phyloP scores from a whole-genome alignment of 2,797 vertebrate species.

The Sebastiscus tertius region DNA sequence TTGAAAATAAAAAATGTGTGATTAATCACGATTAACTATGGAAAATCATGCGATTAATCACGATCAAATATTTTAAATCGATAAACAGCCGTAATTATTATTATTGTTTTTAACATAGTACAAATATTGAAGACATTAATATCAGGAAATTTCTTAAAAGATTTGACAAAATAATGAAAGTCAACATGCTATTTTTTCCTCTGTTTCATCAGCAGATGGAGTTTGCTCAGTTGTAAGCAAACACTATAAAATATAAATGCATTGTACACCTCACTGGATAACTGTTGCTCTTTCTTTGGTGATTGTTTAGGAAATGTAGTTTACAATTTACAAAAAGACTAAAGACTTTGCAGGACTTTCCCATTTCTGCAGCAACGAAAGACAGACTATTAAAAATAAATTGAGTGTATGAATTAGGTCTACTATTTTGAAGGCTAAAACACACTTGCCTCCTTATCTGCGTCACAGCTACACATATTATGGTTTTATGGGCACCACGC shows the following conservation, averaged over 20 bases:
- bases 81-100: too few relatives aligned
- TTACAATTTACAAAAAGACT: not conserved
- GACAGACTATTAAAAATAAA: not conserved
- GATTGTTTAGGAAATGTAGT: not conserved
- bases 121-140: not conserved
- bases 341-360: too few relatives aligned
- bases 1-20: too few relatives aligned
- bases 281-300: not conserved
- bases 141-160: not conserved
- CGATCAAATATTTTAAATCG: too few relatives aligned
- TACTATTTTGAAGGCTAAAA: not conserved
- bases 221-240: too few relatives aligned
- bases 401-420: not conserved
- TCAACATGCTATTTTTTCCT: not conserved
- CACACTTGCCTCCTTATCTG: not conserved
- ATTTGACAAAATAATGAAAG: not conserved
- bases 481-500: accelerated
- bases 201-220: not conserved
- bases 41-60: too few relatives aligned
- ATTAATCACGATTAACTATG: too few relatives aligned
- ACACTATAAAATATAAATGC: not conserved
- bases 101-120: accelerated
- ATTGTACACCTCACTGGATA: not conserved
- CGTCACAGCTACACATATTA: slow-evolving; percentile 2
- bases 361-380: not conserved